phyloP scores from a whole-genome alignment of 1,140 invertebrate species.

The Drosophila punjabiensis region DNA sequence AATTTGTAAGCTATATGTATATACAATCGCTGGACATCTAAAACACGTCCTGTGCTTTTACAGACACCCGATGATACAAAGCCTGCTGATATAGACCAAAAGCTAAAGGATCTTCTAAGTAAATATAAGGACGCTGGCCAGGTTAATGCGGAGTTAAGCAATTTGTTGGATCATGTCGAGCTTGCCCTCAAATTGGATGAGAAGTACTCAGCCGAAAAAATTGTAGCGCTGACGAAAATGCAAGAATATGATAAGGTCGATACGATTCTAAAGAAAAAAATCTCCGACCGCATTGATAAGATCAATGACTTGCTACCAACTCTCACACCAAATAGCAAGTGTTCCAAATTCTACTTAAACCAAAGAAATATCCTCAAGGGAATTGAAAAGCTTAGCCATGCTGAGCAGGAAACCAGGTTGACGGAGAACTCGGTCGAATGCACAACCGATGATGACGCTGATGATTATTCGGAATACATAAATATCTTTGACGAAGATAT shows the following conservation, averaged over 20 bases:
- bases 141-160: background rate
- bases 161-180: background rate
- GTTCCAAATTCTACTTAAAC: background rate
- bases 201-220: fast-evolving
- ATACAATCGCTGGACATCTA: background rate
- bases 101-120: background rate
- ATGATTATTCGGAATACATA: background rate
- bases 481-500: background rate
- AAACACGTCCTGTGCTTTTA: background rate
- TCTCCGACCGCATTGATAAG: background rate
- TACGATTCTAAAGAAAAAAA: background rate
- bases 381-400: background rate
- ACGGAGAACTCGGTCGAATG: background rate
- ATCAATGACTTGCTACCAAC: background rate
- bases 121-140: background rate
- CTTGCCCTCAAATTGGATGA: background rate
- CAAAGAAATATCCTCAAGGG: background rate
- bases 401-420: background rate
- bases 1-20: background rate
- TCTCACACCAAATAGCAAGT: background rate
- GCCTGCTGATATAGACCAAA: background rate
- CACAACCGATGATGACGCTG: background rate
- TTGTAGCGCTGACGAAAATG: background rate
- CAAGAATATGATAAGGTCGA: background rate
- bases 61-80: background rate